phyloP scores from a whole-genome alignment of 2,797 vertebrate species.

The Acipenser oxyrinchus region DNA sequence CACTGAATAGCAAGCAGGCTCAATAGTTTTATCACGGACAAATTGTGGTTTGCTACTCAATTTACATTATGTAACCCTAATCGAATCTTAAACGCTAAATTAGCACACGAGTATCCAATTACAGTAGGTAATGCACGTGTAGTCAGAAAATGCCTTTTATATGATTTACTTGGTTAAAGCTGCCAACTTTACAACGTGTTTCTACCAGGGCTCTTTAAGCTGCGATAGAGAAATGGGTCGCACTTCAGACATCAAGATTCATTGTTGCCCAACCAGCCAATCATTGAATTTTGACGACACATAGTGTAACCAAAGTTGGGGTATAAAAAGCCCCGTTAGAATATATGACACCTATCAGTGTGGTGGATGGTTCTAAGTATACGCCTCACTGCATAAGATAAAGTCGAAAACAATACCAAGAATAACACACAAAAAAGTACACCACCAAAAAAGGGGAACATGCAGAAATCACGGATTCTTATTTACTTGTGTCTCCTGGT shows the following conservation, averaged over 20 bases:
- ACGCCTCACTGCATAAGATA: slow-evolving; percentile 4
- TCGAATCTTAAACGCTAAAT: no score
- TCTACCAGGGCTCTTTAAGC: slow-evolving; percentile 55
- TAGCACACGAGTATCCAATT: background rate
- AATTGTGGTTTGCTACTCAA: no score
- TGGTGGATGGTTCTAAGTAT: slow-evolving; percentile 51
- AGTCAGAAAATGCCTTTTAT: slow-evolving; percentile 5
- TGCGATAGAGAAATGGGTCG: slow-evolving; percentile 70
- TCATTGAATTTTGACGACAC: slow-evolving; percentile 84
- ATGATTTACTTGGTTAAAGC: slow-evolving; percentile 14
- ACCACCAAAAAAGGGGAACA: slow-evolving; percentile 57
- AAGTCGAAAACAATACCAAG: slow-evolving; percentile 24
- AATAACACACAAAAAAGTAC: slow-evolving; percentile 25
- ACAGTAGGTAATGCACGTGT: slow-evolving; percentile 1
- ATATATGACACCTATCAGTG: slow-evolving; percentile 82
- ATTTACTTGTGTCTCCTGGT: slow-evolving; percentile 76
- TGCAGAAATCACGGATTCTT: slow-evolving; percentile 63
- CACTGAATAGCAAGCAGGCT: no score
- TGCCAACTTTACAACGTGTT: background rate
- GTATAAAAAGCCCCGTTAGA: slow-evolving; percentile 94
- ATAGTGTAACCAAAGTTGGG: slow-evolving; percentile 79
- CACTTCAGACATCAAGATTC: slow-evolving; percentile 84
- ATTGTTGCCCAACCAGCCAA: slow-evolving; percentile 92
- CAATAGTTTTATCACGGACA: no score
- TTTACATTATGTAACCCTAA: no score